A percentile compares a stretch with the other conserved stretches of the same genome.
These are phyloP conservation scores for Dione vanillae DNA, from an alignment of 2,888 invertebrate genomes.

Conservation along the genomic window DNA sequence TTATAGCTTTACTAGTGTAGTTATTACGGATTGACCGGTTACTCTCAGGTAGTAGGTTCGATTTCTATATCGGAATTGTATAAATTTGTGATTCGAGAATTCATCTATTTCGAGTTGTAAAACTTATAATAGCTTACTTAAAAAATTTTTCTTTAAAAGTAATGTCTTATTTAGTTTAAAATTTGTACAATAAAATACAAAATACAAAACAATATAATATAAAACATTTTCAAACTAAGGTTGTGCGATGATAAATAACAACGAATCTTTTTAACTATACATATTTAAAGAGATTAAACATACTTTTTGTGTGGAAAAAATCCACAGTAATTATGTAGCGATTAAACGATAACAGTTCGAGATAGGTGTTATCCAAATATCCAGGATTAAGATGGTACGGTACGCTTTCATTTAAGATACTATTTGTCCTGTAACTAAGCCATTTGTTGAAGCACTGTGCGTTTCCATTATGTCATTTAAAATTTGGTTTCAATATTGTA, in stretches of 20 bases:
- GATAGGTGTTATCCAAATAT: slow-evolving; percentile 18
- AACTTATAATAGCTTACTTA: no score
- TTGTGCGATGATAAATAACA: background rate
- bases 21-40: background rate
- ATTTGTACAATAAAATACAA: no score
- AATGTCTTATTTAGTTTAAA: no score
- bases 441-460: slow-evolving; percentile 53
- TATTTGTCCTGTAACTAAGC: slow-evolving; percentile 60
- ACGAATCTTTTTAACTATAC: background rate
- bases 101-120: no score
- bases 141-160: no score
- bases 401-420: slow-evolving; percentile 49
- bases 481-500: background rate
- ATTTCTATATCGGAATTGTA: background rate
- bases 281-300: background rate
- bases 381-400: slow-evolving; percentile 28
- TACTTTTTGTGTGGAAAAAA: background rate
- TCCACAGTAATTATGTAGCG: slow-evolving; percentile 1
- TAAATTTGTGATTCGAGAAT: no score
- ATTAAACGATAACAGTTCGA: slow-evolving; percentile 23
- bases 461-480: slow-evolving; percentile 54
- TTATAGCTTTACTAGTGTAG: background rate
- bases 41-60: background rate
- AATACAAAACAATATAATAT: no score
- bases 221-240: background rate